Percentiles rank a stretch among this genome's conserved stretches.
phyloP scores from a whole-genome alignment of 2,113 vertebrate genomes.

The Engraulis encrasicolus region DNA sequence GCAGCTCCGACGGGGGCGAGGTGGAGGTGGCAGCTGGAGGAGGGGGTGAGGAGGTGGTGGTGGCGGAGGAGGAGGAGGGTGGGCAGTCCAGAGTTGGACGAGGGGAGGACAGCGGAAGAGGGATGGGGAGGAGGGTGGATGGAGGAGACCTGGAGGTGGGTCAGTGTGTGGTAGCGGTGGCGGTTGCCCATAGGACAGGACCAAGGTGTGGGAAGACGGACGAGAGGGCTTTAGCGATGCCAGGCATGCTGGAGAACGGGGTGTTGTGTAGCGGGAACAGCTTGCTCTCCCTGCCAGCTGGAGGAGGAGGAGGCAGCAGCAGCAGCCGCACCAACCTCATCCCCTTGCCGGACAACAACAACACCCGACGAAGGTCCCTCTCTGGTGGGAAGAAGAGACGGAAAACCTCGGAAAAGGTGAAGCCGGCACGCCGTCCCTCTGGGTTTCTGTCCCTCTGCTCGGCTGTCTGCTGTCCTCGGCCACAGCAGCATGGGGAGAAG shows the following conservation, averaged over 20 bases:
- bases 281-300: constrained; percentile 71
- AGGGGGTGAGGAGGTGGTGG: constrained; percentile 17
- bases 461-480: constrained; percentile 71
- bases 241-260: constrained; percentile 52
- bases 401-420: neutral
- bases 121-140: neutral
- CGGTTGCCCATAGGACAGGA: no score
- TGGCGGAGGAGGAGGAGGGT: constrained; percentile 49
- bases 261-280: constrained; percentile 55
- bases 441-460: constrained; percentile 67
- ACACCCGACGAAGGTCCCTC: constrained; percentile 30
- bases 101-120: constrained; percentile 4
- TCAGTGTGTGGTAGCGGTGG: constrained; percentile 57
- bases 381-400: constrained; percentile 55
- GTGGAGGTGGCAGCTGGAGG: neutral
- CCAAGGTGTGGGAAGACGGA: constrained; percentile 33
- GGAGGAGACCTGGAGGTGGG: neutral
- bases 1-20: constrained; percentile 49
- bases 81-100: neutral
- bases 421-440: constrained; percentile 39
- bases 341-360: constrained; percentile 63
- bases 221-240: constrained; percentile 44
- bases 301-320: constrained; percentile 75
- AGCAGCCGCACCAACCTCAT: constrained; percentile 81
- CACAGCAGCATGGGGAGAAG: constrained; percentile 51